These are phyloP conservation scores for Ptiloglossa arizonensis DNA, from an alignment of 1,140 invertebrate genomes.

Conservation along the genomic window DNA sequence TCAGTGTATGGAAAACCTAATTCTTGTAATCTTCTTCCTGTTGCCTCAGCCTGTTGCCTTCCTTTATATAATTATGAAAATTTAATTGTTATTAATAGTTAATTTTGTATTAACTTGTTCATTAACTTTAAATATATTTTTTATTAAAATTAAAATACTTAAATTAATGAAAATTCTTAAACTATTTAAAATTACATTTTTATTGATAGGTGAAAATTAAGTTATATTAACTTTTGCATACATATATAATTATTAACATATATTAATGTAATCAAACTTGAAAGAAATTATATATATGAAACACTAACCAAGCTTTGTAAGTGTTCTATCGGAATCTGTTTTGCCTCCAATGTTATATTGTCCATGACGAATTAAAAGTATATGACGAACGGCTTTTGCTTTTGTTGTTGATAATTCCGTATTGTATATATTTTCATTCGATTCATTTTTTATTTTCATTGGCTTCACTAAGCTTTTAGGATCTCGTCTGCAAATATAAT, in stretches of 20 bases:
- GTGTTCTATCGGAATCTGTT: slow-evolving; percentile 87
- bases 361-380: slow-evolving; percentile 96
- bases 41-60: slow-evolving; percentile 90
- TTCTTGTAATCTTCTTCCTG: slow-evolving; percentile 89
- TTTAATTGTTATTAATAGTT: no score
- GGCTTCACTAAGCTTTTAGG: slow-evolving; percentile 88
- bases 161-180: no score
- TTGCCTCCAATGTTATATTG: slow-evolving; percentile 92
- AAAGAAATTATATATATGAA: slow-evolving; percentile 26
- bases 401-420: slow-evolving; percentile 84
- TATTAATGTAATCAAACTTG: background rate
- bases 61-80: slow-evolving; percentile 82
- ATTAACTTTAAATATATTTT: background rate
- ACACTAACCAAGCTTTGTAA: slow-evolving; percentile 90
- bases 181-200: no score
- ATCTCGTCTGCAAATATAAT: slow-evolving; percentile 85
- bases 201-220: no score
- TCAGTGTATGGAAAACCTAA: slow-evolving; percentile 90
- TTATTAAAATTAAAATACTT: no score
- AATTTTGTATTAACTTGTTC: background rate
- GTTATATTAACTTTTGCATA: background rate
- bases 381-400: slow-evolving; percentile 89
- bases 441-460: slow-evolving; percentile 78
- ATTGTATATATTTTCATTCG: slow-evolving; percentile 86
- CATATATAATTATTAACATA: background rate